Percentiles rank a stretch among this genome's conserved stretches.
Evolutionary conservation across 2,797 vertebrate genomes (phyloP).

Genomic region (Muscicapa comitata): DNA sequence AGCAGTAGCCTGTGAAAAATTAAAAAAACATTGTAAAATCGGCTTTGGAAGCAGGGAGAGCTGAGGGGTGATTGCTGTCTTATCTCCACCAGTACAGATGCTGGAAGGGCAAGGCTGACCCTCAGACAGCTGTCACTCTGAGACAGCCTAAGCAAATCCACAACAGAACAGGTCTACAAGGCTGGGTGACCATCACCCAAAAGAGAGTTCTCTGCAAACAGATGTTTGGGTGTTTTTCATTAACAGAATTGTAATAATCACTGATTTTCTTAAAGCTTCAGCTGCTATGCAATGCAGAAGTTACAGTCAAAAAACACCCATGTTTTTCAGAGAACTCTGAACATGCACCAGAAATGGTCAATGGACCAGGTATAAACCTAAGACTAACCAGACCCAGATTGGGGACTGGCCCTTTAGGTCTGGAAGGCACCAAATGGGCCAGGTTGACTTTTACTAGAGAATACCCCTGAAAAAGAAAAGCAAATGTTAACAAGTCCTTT

Average conservation of each 20-base stretch:
- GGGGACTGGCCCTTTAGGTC: not conserved
- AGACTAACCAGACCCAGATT: not conserved
- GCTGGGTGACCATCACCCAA: not conserved
- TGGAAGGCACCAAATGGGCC: not conserved
- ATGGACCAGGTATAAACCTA: not conserved
- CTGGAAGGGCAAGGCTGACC: not conserved
- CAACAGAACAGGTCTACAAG: not conserved
- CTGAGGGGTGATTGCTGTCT: not conserved
- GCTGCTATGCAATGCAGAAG: not conserved
- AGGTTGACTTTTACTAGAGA: not conserved
- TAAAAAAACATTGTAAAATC: conserved; percentile 28
- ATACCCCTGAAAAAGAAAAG: not conserved
- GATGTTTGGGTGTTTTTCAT: fast-evolving
- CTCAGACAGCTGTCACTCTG: fast-evolving
- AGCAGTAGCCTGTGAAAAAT: conserved; percentile 39
- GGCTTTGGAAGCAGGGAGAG: not conserved
- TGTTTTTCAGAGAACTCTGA: not conserved
- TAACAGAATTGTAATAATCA: not conserved
- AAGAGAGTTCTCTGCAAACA: not conserved
- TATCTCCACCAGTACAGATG: not conserved
- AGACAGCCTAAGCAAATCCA: not conserved
- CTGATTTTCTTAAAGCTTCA: not conserved
- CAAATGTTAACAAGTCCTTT: not conserved
- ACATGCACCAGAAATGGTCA: not conserved
- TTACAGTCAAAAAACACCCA: not conserved